Base-by-base conservation (phyloP, 2,797 vertebrate genomes). In the Spinus pinus region DNA sequence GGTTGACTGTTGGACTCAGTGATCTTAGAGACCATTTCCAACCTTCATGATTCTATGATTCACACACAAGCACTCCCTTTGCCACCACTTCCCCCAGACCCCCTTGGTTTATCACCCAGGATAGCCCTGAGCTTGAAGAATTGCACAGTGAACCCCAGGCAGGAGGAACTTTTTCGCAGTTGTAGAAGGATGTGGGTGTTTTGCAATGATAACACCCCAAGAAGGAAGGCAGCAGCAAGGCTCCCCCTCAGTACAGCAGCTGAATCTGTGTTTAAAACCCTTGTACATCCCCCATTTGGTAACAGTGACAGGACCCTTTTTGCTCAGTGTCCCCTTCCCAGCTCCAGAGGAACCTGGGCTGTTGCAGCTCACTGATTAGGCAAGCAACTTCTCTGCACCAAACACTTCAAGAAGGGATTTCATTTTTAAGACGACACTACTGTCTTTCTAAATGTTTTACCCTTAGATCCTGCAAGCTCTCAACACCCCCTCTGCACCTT, bases 201-300 rank as follows among this genome's bases (percentile, higher is more conserved):
- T 62, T 0, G 0, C 39, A 57, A 33, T 5, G 9, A 53, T 78
- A 22, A n/a, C 9, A 41, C 4, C 31, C 30, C 4, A 8, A 60
- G 30, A 37, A 61, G 9, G 21, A 33, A 66, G 23, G 67, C 51
- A 66, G 47, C 42, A 57, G 54, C 16, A 14, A 66, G 31, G 24
- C 21, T 66, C n/a, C 4, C 14, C 37, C 46, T 37, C 54, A 30
- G 9, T 50, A 64, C 17, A 47, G n/a, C 64, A 70, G 60, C 21
- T 5, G n/a, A 66, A 2, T 30, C 50, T 30, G 5, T 19, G 10
- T 35, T 82, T 72, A 62, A 70, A 85, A 39, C 53, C 17, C 3
- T 19, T 6, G 10, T 18, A 28, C 10, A 50, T 31, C 6, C 10
- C 31, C 17, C 22, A 27, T 65, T 67, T 50, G 10, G n/a, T 31